Evolutionary conservation across 2,888 invertebrate species (phyloP).

Genomic region (Epinotia ramella): DNA sequence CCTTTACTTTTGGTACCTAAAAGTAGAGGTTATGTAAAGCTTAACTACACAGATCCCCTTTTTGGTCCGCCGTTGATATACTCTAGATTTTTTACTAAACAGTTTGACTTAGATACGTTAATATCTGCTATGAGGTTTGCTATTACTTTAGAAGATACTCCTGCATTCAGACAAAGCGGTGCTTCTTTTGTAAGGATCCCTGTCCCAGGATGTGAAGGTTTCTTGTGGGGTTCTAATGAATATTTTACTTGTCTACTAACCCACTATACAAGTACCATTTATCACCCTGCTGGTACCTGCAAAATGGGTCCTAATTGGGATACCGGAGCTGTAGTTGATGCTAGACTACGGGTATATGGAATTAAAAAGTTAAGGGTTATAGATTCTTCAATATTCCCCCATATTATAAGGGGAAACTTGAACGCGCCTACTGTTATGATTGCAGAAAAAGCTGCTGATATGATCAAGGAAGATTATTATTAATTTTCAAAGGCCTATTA

Average conservation of each 20-base stretch:
- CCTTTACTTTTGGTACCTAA: slow-evolving; percentile 87
- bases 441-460: slow-evolving; percentile 92
- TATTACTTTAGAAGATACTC: slow-evolving; percentile 85
- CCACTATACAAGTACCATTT: slow-evolving; percentile 89
- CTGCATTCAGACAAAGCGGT: slow-evolving; percentile 84
- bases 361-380: slow-evolving; percentile 87
- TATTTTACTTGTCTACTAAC: slow-evolving; percentile 88
- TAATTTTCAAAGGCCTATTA: slow-evolving; percentile 23
- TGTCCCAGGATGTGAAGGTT: slow-evolving; percentile 84
- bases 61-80: slow-evolving; percentile 90
- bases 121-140: slow-evolving; percentile 86
- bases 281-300: slow-evolving; percentile 88
- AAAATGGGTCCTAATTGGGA: slow-evolving; percentile 89
- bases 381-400: slow-evolving; percentile 89
- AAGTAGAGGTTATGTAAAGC: slow-evolving; percentile 86
- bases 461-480: slow-evolving; percentile 87
- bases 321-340: slow-evolving; percentile 87
- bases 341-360: slow-evolving; percentile 86
- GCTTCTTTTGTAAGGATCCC: slow-evolving; percentile 83
- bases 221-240: slow-evolving; percentile 86
- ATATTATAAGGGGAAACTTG: slow-evolving; percentile 89
- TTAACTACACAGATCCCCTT: slow-evolving; percentile 89
- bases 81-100: slow-evolving; percentile 88
- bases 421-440: slow-evolving; percentile 95
- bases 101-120: slow-evolving; percentile 86